A percentile compares a stretch with the other conserved stretches of the same genome.
These are phyloP conservation scores for Leptogaster cylindrica DNA, from an alignment of 2,888 invertebrate genomes.

Conservation along the genomic window DNA sequence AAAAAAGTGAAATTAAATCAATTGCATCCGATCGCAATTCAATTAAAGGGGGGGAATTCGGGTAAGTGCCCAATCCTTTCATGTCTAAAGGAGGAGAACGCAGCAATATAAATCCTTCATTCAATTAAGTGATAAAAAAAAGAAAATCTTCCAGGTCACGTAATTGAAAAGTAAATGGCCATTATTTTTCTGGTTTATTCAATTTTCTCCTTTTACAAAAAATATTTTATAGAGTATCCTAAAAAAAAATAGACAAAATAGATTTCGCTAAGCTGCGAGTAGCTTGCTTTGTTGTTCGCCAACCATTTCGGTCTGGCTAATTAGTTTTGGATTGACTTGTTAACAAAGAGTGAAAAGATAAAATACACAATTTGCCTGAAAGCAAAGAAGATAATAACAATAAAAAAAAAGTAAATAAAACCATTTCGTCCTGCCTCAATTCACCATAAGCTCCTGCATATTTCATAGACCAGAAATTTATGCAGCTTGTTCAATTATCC, in stretches of 20 bases:
- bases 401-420: no score
- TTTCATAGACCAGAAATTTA: not conserved
- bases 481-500: not conserved
- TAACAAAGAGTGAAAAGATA: conserved; percentile 7
- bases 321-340: conserved; percentile 29
- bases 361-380: no score
- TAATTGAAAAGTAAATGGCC: conserved; percentile 36
- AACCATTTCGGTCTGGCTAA: conserved; percentile 1
- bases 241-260: not conserved
- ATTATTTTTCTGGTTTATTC: conserved; percentile 38
- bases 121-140: conserved; percentile 37
- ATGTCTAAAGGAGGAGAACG: no score
- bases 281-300: not conserved
- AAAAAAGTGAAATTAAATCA: no score
- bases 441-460: not conserved
- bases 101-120: no score
- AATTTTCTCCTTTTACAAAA: conserved; percentile 10
- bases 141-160: conserved; percentile 38
- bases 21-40: no score
- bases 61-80: no score
- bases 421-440: not conserved
- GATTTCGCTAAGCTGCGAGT: not conserved
- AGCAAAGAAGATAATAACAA: no score
- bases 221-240: conserved; percentile 13
- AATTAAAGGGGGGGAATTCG: no score